A percentile compares a stretch with the other conserved stretches of the same genome.
These are phyloP conservation scores for Oncorhynchus nerka DNA, from an alignment of 2,113 vertebrate genomes.

Conservation along the genomic window DNA sequence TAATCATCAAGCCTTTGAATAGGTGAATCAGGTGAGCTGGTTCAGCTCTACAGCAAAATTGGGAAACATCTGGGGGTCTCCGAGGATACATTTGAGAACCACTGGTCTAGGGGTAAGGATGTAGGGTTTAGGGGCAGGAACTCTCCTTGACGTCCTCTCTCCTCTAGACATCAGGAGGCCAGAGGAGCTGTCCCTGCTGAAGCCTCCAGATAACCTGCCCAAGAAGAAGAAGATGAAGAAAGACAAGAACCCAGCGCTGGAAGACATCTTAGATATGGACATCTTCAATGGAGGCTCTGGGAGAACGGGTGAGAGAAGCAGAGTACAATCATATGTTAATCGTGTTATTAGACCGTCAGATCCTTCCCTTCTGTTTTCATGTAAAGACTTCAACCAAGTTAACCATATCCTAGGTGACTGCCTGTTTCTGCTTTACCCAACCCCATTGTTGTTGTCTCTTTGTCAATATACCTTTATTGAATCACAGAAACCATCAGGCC, in stretches of 20 bases:
- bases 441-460: too few species aligned
- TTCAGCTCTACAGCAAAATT: too few species aligned
- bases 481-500: not conserved
- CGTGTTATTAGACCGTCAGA: too few species aligned
- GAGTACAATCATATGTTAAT: too few species aligned
- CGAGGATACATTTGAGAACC: too few species aligned
- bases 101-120: too few species aligned
- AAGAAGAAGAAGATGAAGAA: constrained; percentile 93
- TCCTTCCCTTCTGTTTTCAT: too few species aligned
- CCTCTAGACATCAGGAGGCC: constrained; percentile 87
- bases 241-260: constrained; percentile 79
- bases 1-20: too few species aligned
- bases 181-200: constrained; percentile 92
- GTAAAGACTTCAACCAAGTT: not conserved
- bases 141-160: not conserved
- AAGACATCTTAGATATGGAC: constrained; percentile 86
- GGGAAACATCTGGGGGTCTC: too few species aligned
- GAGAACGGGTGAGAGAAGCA: constrained; percentile 71
- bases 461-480: not conserved
- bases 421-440: too few species aligned
- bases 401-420: not conserved
- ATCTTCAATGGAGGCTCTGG: constrained; percentile 72
- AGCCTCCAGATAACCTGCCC: constrained; percentile 74
- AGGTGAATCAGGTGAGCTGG: too few species aligned
- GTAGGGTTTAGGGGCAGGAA: too few species aligned